Percentiles rank a stretch among this genome's conserved stretches.
Conservation (phyloP, 2,888 invertebrate species). For the Ceriagrion tenellum region DNA sequence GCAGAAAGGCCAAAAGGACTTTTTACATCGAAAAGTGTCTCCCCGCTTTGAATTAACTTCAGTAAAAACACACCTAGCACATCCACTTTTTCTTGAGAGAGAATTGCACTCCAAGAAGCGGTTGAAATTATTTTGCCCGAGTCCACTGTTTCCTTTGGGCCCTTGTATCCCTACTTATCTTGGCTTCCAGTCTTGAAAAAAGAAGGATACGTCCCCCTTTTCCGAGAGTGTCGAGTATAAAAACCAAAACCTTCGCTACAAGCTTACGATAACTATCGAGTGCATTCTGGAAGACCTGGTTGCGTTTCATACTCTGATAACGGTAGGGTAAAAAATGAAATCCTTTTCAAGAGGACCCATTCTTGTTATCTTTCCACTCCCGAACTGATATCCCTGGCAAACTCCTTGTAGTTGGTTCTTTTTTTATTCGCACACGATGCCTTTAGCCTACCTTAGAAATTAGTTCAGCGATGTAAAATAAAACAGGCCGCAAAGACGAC, state of each 20-base stretch:
- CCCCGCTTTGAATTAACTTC: too few relatives aligned
- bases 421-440: neutral
- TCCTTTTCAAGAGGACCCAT: neutral
- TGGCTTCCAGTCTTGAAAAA: neutral
- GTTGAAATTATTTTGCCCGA: neutral
- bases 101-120: neutral
- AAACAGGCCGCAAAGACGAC: too few relatives aligned
- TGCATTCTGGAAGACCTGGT: neutral
- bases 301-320: slow-evolving; percentile 19
- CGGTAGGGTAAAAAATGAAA: neutral
- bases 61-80: neutral
- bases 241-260: neutral
- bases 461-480: neutral
- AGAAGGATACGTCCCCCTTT: neutral
- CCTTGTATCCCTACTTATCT: neutral
- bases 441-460: neutral
- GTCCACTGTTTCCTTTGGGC: neutral
- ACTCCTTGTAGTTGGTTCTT: neutral
- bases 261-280: neutral
- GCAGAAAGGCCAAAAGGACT: too few relatives aligned
- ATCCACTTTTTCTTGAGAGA: neutral
- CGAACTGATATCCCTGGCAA: neutral
- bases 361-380: neutral
- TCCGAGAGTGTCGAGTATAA: neutral
- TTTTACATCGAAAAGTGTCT: too few relatives aligned